Evolutionary conservation across 2,113 vertebrate species (phyloP).

Genomic region (Neomonachus schauinslandi): DNA sequence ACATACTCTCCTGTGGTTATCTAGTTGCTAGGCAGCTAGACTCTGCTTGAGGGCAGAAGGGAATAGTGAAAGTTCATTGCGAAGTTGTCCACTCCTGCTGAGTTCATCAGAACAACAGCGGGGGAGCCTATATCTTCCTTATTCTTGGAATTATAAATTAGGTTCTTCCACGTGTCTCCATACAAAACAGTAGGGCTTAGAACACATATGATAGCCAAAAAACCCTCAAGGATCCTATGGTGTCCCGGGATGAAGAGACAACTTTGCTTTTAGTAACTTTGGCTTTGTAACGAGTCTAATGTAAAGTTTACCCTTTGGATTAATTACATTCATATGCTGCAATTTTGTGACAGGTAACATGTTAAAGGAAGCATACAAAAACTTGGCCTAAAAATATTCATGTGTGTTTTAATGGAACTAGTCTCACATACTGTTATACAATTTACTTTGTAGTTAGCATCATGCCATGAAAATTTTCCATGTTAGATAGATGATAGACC

Average conservation of each 20-base stretch:
- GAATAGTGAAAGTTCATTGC: neutral
- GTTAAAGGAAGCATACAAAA: neutral
- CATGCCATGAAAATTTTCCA: neutral
- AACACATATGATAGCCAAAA: neutral
- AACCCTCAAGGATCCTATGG: neutral
- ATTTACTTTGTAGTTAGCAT: neutral
- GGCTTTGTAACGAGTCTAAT: neutral
- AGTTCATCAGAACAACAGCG: conserved; percentile 31
- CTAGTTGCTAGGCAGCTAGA: conserved; percentile 56
- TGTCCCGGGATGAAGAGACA: neutral
- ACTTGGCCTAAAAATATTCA: neutral
- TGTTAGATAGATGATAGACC: neutral
- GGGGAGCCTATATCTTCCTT: neutral
- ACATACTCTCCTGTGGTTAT: neutral
- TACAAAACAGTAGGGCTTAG: neutral
- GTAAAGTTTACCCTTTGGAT: neutral
- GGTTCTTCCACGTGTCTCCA: neutral
- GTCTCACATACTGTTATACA: neutral
- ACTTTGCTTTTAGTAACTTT: neutral
- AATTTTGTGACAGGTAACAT: neutral
- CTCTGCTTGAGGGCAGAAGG: conserved; percentile 49
- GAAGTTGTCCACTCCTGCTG: neutral
- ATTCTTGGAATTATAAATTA: conserved; percentile 29
- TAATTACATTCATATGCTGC: neutral
- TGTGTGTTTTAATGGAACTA: neutral